A percentile compares a stretch with the other conserved stretches of the same genome.
Conservation (phyloP, 2,797 vertebrate genomes). For the Muscicapa striata region DNA sequence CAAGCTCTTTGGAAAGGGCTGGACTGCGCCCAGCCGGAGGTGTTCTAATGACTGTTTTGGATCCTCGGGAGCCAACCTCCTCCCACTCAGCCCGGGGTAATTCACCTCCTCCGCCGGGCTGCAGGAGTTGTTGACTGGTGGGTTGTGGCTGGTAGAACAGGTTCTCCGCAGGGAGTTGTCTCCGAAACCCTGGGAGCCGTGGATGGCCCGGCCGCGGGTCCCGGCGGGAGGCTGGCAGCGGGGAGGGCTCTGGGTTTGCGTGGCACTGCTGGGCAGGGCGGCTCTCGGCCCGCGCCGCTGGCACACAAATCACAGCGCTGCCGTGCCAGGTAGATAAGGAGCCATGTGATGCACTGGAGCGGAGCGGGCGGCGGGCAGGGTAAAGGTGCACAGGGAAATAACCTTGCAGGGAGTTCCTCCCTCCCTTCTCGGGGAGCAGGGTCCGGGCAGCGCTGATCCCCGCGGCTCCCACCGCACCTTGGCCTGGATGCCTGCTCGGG, state of each 20-base stretch:
- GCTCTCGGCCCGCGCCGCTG: conserved; percentile 43
- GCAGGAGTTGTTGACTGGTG: conserved; percentile 47
- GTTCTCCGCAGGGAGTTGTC: conserved; percentile 68
- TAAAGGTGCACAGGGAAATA: conserved; percentile 83
- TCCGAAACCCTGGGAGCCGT: conserved; percentile 54
- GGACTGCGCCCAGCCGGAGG: conserved; percentile 46
- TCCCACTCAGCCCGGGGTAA: conserved; percentile 52
- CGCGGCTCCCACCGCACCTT: fast-evolving
- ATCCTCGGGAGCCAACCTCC: conserved; percentile 43
- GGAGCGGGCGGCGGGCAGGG: conserved; percentile 70
- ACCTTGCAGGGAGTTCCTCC: conserved; percentile 62
- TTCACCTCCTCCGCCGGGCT: conserved; percentile 42
- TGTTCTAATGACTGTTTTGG: conserved; percentile 66
- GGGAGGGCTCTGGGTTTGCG: background rate
- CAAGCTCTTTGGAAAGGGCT: background rate
- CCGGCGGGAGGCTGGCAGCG: background rate
- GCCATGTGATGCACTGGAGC: conserved; percentile 82
- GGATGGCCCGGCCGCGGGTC: conserved; percentile 15
- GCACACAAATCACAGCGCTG: conserved; percentile 67
- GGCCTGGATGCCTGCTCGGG: background rate
- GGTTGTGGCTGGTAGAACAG: conserved; percentile 66
- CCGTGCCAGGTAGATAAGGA: conserved; percentile 73
- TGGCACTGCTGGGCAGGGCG: conserved; percentile 58
- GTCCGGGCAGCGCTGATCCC: background rate
- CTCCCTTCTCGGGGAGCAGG: background rate